A percentile compares a stretch with the other conserved stretches of the same genome.
Evolutionary conservation across 2,888 invertebrate genomes (phyloP).

Genomic region (Cantharis rustica): DNA sequence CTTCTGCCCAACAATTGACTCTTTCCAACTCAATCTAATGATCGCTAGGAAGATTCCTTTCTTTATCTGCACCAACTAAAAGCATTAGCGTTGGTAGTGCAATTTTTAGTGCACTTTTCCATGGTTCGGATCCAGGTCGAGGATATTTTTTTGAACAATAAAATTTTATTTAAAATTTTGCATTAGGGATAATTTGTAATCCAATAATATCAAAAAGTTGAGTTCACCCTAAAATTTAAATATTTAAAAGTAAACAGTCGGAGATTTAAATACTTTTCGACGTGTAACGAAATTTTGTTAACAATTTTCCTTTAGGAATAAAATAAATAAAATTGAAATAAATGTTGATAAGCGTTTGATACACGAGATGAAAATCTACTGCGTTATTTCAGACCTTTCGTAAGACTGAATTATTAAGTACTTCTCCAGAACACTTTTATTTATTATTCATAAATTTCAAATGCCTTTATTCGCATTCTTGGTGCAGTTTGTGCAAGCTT

Average conservation of each 20-base stretch:
- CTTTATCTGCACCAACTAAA: too few species aligned
- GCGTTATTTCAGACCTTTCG: conserved; percentile 31
- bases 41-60: too few species aligned
- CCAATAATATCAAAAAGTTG: background rate
- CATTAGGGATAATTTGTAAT: background rate
- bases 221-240: background rate
- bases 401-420: conserved; percentile 34
- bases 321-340: conserved; percentile 20
- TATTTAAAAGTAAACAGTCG: background rate
- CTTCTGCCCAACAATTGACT: too few species aligned
- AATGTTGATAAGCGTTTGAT: conserved; percentile 27
- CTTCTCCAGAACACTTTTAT: conserved; percentile 24
- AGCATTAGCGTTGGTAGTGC: too few species aligned
- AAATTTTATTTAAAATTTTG: background rate
- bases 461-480: conserved; percentile 19
- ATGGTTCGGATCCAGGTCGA: too few species aligned
- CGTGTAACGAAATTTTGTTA: background rate
- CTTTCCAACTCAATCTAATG: too few species aligned
- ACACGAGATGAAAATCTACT: conserved; percentile 26
- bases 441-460: conserved; percentile 32
- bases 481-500: conserved; percentile 26
- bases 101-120: too few species aligned
- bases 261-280: background rate
- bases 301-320: background rate
- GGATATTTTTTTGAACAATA: background rate